A percentile compares a stretch with the other conserved stretches of the same genome.
Evolutionary conservation across 2,797 vertebrate genomes (phyloP).

Genomic region (Cercopithecus diana): DNA sequence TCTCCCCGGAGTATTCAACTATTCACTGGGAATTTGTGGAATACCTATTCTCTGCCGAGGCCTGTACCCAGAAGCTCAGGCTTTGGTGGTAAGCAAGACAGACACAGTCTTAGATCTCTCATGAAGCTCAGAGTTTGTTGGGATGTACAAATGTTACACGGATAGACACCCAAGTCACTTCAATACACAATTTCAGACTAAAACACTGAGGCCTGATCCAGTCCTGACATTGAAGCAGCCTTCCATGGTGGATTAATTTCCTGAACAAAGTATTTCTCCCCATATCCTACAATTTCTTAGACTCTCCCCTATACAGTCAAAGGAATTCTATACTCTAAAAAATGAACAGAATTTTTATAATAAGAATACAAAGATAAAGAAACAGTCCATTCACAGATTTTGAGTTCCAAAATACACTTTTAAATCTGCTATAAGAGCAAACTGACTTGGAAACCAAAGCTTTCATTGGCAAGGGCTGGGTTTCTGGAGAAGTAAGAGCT

Average conservation of each 20-base stretch:
- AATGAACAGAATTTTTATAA: slow-evolving; percentile 19
- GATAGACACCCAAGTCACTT: not conserved
- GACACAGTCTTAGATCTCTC: not conserved
- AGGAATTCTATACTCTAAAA: not conserved
- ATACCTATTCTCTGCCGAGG: not conserved
- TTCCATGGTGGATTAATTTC: not conserved
- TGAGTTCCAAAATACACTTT: slow-evolving; percentile 53
- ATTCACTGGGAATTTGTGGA: not conserved
- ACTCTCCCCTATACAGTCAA: not conserved
- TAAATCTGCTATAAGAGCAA: slow-evolving; percentile 3
- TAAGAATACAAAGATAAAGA: slow-evolving; percentile 28
- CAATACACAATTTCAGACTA: not conserved
- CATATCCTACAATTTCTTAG: not conserved
- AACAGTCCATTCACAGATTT: not conserved
- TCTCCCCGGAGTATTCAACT: not conserved
- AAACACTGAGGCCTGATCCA: not conserved
- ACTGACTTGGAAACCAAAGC: slow-evolving; percentile 13
- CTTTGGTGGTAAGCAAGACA: not conserved
- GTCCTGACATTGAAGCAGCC: not conserved
- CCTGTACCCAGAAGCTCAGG: not conserved
- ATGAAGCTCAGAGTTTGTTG: not conserved
- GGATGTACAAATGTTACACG: not conserved
- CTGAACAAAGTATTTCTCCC: not conserved
- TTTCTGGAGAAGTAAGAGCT: slow-evolving; percentile 20
- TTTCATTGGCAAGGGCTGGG: not conserved